Evolutionary conservation across 1,140 invertebrate species (phyloP).

Genomic region (Octopus bimaculoides): DNA sequence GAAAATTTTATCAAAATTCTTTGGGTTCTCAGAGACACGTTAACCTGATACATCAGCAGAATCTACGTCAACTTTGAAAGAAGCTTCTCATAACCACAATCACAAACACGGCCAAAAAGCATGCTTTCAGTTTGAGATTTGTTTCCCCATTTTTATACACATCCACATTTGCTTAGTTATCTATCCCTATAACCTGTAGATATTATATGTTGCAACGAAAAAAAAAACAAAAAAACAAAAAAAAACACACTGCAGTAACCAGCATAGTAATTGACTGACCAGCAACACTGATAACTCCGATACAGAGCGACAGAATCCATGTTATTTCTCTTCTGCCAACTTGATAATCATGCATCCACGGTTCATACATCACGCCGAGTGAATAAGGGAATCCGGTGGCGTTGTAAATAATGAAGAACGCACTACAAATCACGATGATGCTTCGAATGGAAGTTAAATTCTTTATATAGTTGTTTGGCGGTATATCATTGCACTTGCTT

Average conservation of each 20-base stretch:
- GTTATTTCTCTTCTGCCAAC: background rate
- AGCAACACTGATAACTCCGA: background rate
- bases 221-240: background rate
- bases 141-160: no score
- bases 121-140: no score
- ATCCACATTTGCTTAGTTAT: background rate
- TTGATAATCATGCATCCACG: background rate
- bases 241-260: background rate
- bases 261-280: background rate
- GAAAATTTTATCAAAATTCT: no score
- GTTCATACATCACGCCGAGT: background rate
- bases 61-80: no score
- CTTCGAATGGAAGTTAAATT: background rate
- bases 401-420: background rate
- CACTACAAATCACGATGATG: background rate
- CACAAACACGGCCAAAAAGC: no score
- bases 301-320: background rate
- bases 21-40: no score
- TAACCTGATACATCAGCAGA: no score
- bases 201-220: background rate
- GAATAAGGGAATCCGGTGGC: background rate
- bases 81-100: no score
- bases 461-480: no score
- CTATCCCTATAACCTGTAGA: background rate
- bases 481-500: no score